Percentiles rank a stretch among this genome's conserved stretches.
phyloP scores from a whole-genome alignment of 2,113 vertebrate species.

The Bufo bufo region DNA sequence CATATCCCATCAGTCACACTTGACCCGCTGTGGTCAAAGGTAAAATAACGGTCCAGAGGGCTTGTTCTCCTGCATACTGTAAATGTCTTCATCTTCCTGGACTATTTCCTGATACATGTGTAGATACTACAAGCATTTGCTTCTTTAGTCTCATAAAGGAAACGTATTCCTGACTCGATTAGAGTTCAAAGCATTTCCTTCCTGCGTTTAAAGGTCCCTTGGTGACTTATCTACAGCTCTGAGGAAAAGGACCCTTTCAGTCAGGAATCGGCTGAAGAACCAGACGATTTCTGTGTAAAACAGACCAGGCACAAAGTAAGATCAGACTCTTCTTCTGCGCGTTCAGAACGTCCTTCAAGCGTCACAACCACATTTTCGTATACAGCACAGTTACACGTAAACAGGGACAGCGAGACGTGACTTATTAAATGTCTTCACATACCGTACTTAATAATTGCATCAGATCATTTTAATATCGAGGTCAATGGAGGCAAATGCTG shows the following conservation, averaged over 20 bases:
- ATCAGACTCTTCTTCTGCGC: not conserved
- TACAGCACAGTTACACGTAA: not conserved
- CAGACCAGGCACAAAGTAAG: not conserved
- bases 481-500: slow-evolving; percentile 5
- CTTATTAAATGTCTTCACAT: not conserved
- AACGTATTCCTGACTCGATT: slow-evolving; percentile 36
- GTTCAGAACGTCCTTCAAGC: not conserved
- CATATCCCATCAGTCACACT: too few relatives aligned
- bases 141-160: slow-evolving; percentile 33
- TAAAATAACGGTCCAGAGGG: too few relatives aligned
- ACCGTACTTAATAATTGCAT: not conserved
- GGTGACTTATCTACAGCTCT: not conserved
- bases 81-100: not conserved
- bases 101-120: not conserved
- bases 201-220: slow-evolving; percentile 29
- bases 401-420: not conserved
- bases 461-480: not conserved
- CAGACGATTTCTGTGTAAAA: not conserved
- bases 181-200: slow-evolving; percentile 39
- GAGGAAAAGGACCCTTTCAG: not conserved
- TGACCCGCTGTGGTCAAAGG: too few relatives aligned
- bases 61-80: too few relatives aligned
- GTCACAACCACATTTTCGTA: too few relatives aligned
- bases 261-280: not conserved
- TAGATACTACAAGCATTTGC: not conserved